Evolutionary conservation across 1,140 invertebrate species (phyloP), one percentile per base, ranked within the genome.

Genomic region (Heliconius congener): DNA sequence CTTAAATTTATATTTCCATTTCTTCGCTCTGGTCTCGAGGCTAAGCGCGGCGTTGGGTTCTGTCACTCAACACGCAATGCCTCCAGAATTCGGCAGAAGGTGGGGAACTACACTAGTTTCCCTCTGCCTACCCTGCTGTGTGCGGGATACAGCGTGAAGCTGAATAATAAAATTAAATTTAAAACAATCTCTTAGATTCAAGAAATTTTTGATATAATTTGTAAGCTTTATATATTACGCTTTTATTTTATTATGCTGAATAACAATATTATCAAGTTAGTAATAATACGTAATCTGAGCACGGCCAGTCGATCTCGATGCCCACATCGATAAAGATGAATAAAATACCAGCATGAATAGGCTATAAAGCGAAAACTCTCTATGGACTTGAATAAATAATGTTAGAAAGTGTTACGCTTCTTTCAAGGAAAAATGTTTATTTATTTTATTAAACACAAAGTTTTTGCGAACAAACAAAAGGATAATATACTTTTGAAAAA

Each of bases 271-370:
- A 37, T 37, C 6, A 37, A 37, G 34, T 34, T 34, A 66, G 30
- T 9, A 27, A 30, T 27, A 30, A 16, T 52, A 66, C 4, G 30
- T 66, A 66, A 66, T 66, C 23, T 30, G 16, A 13, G 27, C 60
- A 66, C 11, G 9, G 23, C 60, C 27, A 66, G 23, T 66, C 60
- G 27, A 66, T 66, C 27, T 16, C 60, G 27, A 66, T 66, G 13
- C 23, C 60, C 13, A 66, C 27, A 30, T 30, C 60, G 60, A 66
- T 66, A 27, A 27, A 30, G 9, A 66, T 66, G 60, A 66, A 66
- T 66, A 66, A 66, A 66, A 66, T 66, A 66, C 23, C 60, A 66
- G 27, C 60, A 66, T 66, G 60, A 66, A 66, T 66, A 66, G 27
- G 27, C 23, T 30, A 66, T 66, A 66, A 66, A 66, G 60, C 60